A percentile compares a stretch with the other conserved stretches of the same genome.
phyloP scores from a whole-genome alignment of 2,113 vertebrate species.

The Parus major region DNA sequence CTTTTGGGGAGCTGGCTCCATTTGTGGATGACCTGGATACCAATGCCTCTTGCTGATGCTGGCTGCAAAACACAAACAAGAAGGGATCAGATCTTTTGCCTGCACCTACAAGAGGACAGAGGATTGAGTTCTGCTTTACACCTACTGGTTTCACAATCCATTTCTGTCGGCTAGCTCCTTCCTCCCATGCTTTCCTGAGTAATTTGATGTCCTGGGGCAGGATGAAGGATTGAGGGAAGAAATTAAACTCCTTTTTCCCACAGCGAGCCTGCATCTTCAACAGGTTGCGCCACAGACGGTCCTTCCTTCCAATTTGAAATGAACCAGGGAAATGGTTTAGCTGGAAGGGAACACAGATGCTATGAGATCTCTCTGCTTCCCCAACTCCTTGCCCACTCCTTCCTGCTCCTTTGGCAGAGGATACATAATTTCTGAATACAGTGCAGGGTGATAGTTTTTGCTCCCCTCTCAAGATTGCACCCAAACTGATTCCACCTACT shows the following conservation, averaged over 20 bases:
- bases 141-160: constrained; percentile 98
- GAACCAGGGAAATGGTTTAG: constrained; percentile 97
- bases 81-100: not conserved
- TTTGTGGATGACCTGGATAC: constrained; percentile 97
- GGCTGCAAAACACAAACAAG: constrained; percentile 77
- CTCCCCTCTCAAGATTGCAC: not conserved
- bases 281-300: constrained; percentile 93
- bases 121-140: not conserved
- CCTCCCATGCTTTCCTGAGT: constrained; percentile 92
- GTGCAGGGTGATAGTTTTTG: not conserved
- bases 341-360: constrained; percentile 63
- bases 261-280: constrained; percentile 91
- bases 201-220: constrained; percentile 94
- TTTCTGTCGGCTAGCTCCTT: constrained; percentile 83
- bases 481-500: not conserved
- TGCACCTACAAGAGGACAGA: not conserved
- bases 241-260: constrained; percentile 92
- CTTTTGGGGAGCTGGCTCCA: constrained; percentile 96
- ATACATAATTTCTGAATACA: not conserved
- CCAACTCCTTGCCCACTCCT: not conserved
- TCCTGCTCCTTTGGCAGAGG: not conserved
- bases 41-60: constrained; percentile 93
- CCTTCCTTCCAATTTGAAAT: constrained; percentile 97
- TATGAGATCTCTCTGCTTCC: not conserved
- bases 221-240: constrained; percentile 94